Conservation (phyloP, 2,113 vertebrate species). For the Chamaea fasciata region DNA sequence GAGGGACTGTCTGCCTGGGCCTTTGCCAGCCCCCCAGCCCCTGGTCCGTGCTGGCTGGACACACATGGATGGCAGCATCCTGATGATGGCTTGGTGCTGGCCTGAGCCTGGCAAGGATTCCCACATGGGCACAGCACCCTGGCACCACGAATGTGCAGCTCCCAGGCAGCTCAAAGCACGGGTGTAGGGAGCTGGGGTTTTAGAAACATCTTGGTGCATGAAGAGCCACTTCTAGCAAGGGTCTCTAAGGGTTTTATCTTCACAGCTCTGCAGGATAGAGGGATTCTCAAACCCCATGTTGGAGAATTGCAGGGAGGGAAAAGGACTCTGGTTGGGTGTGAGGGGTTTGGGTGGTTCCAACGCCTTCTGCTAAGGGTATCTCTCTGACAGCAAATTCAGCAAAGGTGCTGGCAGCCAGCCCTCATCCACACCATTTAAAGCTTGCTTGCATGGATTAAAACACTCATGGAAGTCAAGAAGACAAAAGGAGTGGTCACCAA, state of each 20-base stretch:
- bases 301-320: not conserved
- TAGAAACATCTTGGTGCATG: not conserved
- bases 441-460: not conserved
- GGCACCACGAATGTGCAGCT: fast-evolving
- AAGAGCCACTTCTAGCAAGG: not conserved
- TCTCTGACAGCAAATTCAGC: not conserved
- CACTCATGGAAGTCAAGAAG: not conserved
- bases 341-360: not conserved
- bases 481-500: not conserved
- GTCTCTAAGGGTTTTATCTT: not conserved
- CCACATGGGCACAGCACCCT: not conserved
- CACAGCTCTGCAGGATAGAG: not conserved
- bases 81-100: fast-evolving
- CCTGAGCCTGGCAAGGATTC: not conserved
- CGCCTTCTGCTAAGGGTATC: not conserved
- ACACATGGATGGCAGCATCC: fast-evolving
- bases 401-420: not conserved
- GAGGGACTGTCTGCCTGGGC: not conserved
- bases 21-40: not conserved
- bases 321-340: not conserved
- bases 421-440: not conserved
- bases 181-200: not conserved
- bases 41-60: fast-evolving
- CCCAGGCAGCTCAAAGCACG: not conserved
- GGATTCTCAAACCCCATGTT: not conserved